Evolutionary conservation across 2,888 invertebrate species (phyloP), one percentile per base, ranked within the genome.

Genomic region (Eupithecia subfuscata): DNA sequence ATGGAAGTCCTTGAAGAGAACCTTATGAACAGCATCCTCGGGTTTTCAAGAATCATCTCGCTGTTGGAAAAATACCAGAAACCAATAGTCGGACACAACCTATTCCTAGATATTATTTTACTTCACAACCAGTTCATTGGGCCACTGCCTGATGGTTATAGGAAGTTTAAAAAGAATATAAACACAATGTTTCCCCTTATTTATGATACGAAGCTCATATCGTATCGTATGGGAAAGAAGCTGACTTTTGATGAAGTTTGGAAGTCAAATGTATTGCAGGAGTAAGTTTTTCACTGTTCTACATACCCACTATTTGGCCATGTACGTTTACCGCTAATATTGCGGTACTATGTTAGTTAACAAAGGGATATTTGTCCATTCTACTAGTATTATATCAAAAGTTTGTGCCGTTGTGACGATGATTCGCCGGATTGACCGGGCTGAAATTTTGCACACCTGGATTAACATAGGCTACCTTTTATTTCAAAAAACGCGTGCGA

Each of bases 1-100:
- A 88, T 90, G 78, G 87, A 89, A 65, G 85, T 85, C 82, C 84
- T 96, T 75, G 93, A 96, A 84, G 88, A 95, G 6, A 90, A 93
- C 71, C 84, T 96, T 12, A 84, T 96, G 75, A 89, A 89, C 48
- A 88, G 94, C 76, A 88, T 96, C 71, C 84, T 95, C 70, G 97
- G 97, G 9, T 97, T 97, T 85, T 96, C 97, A 1, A 95, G 95
- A 84, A 90, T 98, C 16, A 96, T 97, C 76, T 88, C 95, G 22
- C 86, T 96, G 0, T 87, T 98, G n/a, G 90, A 90, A 45, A 85
- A 90, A 2, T 87, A 95, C 9, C 95, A 96, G 80, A 97, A 97
- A 91, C 97, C 97, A 5, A 90, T 98, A 34, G 91, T 98, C 37
- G 97, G 97, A 0, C 98, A 98, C 87, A 98, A 98, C 88, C 87